Percentiles rank a stretch among this genome's conserved stretches.
These are phyloP conservation scores for Pocillopora verrucosa DNA, from an alignment of 64 coral and sea anemone genomes.

Conservation along the genomic window DNA sequence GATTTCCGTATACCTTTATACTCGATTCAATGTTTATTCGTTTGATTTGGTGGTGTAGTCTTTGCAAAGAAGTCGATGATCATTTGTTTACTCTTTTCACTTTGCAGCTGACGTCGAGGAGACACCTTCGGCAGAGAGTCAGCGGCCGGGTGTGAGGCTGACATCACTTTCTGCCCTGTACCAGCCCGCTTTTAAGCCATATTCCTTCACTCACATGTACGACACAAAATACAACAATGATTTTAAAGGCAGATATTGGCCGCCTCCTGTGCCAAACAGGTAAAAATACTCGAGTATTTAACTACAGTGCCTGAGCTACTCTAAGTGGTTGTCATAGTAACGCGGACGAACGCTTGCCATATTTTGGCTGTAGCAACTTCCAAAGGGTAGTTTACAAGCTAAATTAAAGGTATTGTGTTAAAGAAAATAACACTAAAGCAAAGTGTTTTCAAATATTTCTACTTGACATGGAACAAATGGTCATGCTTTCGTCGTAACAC, in stretches of 20 bases:
- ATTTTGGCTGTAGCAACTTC: neutral
- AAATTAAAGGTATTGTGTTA: neutral
- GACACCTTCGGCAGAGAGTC: neutral
- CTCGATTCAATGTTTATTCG: neutral
- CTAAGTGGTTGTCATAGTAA: slow-evolving; percentile 61
- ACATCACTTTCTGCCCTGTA: slow-evolving; percentile 77
- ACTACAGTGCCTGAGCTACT: neutral
- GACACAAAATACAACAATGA: slow-evolving; percentile 84
- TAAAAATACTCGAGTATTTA: slow-evolving; percentile 10
- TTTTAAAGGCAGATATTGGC: slow-evolving; percentile 78
- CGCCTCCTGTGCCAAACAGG: slow-evolving; percentile 76
- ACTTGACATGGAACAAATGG: neutral
- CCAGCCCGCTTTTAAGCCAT: slow-evolving; percentile 85
- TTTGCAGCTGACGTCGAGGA: neutral
- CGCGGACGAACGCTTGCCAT: neutral
- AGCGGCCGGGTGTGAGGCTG: slow-evolving; percentile 17
- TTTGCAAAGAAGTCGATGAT: neutral
- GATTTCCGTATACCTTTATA: neutral
- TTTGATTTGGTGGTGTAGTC: neutral
- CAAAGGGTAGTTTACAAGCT: neutral
- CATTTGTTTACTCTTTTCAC: neutral
- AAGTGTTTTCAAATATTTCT: neutral
- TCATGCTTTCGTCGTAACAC: neutral
- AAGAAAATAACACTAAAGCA: too few relatives aligned
- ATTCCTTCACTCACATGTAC: slow-evolving; percentile 91